Evolutionary conservation across 2,797 vertebrate genomes (phyloP), one percentile per base, ranked within the genome.

Genomic region (Myripristis murdjan): DNA sequence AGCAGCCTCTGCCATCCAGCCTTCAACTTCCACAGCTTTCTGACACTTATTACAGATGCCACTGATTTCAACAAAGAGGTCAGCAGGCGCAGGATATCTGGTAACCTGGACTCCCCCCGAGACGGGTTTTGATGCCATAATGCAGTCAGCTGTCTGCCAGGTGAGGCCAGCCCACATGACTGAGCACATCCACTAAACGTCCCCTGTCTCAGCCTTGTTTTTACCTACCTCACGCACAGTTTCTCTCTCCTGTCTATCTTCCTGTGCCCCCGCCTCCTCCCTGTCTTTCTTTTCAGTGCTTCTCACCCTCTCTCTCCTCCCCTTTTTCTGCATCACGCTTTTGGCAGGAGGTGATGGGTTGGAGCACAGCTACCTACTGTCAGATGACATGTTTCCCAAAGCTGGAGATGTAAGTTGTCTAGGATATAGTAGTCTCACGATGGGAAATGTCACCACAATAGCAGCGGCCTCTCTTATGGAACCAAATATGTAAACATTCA

Each of bases 81-180:
- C 60, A 90, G 93, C 35, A 86, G 83, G 39, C 93, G 95, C 79
- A 92, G 72, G 0, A 90, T 96, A 41, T 96, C 95, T 0, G 94
- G 91, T 15, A 96, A 96, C 80, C 74, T 95, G 75, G 95, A 95
- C 47, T 75, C n/a, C 86, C 0, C 94, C 94, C 0, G 95, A 95
- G 82, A 92, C 93, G 0, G 94, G 95, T 70, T 90, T 96, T n/a
- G 95, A 96, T 39, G 95, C 95, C 43, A 95, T 95, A 61, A 86
- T 95, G 86, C 95, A 95, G 85, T 93, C 92, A 10, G 93, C 90
- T 0, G 89, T 94, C 43, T 96, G 95, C 82, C 87, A 93, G 92
- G 95, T 95, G 66, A 71, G 78, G 44, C 18, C 1, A 7, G 22
- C 26, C 51, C 14, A 26, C 18, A 56, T 56, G 20, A 56, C 37